Evolutionary conservation across 2,113 vertebrate genomes (phyloP).

Genomic region (Coptodon bakossiorum): DNA sequence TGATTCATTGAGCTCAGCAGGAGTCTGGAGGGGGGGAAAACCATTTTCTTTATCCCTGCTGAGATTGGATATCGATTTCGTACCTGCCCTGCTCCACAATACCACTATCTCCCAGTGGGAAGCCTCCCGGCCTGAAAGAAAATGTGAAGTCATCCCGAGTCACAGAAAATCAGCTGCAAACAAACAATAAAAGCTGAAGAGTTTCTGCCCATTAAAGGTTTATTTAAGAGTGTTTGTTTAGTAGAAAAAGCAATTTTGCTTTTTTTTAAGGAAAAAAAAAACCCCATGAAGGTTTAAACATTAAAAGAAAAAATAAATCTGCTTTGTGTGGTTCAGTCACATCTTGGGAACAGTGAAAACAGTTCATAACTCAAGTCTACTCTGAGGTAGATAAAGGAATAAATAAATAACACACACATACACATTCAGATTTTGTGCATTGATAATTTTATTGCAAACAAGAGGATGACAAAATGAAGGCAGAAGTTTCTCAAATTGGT

Average conservation of each 20-base stretch:
- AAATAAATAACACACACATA: not conserved
- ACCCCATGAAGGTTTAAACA: not conserved
- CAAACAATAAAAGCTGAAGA: not conserved
- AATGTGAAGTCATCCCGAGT: constrained; percentile 41
- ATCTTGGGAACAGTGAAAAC: not conserved
- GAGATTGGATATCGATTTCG: constrained; percentile 69
- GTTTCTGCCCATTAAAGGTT: not conserved
- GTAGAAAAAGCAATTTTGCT: not conserved
- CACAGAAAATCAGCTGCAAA: constrained; percentile 16
- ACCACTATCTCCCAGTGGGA: constrained; percentile 32
- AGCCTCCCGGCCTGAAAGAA: constrained; percentile 14
- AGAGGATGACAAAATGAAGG: not conserved
- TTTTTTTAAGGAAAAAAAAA: not conserved
- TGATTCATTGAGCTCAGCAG: constrained; percentile 47
- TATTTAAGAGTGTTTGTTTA: not conserved
- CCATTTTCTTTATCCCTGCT: constrained; percentile 51
- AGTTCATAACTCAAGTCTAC: not conserved
- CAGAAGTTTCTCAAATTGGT: not conserved
- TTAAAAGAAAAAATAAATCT: not conserved
- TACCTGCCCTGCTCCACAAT: constrained; percentile 36
- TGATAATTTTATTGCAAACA: not conserved
- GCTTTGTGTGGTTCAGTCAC: not conserved
- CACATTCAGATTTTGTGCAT: not conserved
- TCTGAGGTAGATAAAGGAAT: not conserved
- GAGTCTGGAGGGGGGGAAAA: constrained; percentile 3